Evolutionary conservation across 2,888 invertebrate genomes (phyloP), one percentile per base, ranked within the genome.

Genomic region (Empis stercorea): DNA sequence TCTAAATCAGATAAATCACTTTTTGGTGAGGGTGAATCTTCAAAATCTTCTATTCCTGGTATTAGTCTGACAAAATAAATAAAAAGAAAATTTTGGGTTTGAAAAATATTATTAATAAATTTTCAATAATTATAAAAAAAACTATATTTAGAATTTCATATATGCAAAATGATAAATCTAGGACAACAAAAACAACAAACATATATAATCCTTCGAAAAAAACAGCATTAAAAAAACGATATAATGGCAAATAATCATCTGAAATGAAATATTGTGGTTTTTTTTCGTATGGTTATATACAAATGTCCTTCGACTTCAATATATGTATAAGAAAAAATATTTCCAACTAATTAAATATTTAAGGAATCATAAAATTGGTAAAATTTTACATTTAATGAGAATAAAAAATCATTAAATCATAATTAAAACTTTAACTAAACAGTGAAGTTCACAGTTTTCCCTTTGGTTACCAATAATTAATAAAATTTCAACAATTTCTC

Each of bases 21-120:
- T 65, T 83, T 84, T 58, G 86, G 82, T 54, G 86, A 85, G 51
- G 79, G 77, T 30, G 87, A 81, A 37, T 86, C 86, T 53, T 83
- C 83, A n/a, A 68, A 51, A 66, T 87, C 86, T 59, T 88, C 88
- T 62, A 87, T 75, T 76, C 84, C 84, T 72, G 87, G 88, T 65
- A 88, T 87, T 64, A 91, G 75, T 59, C 89, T 89, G 65, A 41
- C 65, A 65, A 27, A 34, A 34, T 13, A 34, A 34, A 34, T 34
- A 4, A 2, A 3, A 34, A 13, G 3, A 13, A 34, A 34, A n/a
- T n/a, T n/a, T n/a, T n/a, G n/a, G n/a, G n/a, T n/a, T n/a, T n/a
- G n/a, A n/a, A n/a, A n/a, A n/a, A n/a, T n/a, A n/a, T n/a, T n/a
- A n/a, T n/a, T n/a, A n/a, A n/a, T n/a, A n/a, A n/a, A n/a, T n/a